phyloP scores from a whole-genome alignment of 2,113 vertebrate genomes.

The Casuarius casuarius region DNA sequence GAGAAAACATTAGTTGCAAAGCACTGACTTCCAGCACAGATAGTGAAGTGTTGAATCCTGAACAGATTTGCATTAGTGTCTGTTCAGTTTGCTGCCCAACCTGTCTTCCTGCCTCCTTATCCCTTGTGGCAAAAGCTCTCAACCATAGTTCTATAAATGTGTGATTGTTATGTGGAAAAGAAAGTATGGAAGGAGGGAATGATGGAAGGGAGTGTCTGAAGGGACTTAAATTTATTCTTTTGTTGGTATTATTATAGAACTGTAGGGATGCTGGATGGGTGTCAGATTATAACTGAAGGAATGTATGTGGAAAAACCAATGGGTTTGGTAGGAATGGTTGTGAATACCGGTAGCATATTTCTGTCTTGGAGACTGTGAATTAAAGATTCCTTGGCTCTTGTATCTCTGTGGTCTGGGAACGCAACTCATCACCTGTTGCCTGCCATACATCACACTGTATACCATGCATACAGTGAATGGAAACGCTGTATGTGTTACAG shows the following conservation, averaged over 20 bases:
- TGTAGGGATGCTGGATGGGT: neutral
- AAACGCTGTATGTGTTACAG: neutral
- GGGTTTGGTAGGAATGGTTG: neutral
- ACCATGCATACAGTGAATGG: neutral
- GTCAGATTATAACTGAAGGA: neutral
- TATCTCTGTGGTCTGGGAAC: neutral
- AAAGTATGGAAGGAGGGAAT: neutral
- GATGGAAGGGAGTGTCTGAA: neutral
- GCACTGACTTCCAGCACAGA: neutral
- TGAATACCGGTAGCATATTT: neutral
- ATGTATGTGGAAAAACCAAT: neutral
- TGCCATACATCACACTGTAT: neutral
- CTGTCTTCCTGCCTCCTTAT: neutral
- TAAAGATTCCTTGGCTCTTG: neutral
- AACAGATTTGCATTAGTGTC: neutral
- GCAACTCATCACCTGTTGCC: neutral
- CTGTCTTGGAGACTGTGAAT: neutral
- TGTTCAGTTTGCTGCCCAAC: neutral
- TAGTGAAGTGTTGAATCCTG: neutral
- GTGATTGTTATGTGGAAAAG: neutral
- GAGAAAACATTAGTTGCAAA: neutral
- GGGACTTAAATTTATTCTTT: neutral
- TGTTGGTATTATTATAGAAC: neutral
- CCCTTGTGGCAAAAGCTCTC: neutral
- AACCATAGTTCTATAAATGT: neutral